These are phyloP conservation scores for Megalurothrips usitatus DNA, from an alignment of 2,888 invertebrate species.

Conservation along the genomic window DNA sequence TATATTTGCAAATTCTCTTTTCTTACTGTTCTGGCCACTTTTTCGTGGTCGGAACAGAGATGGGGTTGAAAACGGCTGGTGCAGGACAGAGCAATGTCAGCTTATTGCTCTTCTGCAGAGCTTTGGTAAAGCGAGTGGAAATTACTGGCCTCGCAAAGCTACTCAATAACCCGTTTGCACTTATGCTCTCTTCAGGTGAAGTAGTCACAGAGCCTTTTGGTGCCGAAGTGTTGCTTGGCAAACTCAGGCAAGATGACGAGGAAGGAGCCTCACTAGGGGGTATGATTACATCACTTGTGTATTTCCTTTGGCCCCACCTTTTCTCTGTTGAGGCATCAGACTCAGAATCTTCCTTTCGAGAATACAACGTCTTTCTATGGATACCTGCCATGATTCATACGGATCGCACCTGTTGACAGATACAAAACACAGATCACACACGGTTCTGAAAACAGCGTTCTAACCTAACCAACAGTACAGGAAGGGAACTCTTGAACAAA, in stretches of 20 bases:
- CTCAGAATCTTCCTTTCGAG: background rate
- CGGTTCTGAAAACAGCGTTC: no score
- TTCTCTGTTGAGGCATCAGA: background rate
- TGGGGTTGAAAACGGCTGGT: background rate
- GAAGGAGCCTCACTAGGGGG: background rate
- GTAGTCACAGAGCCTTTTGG: background rate
- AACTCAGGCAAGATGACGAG: background rate
- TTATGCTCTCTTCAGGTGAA: background rate
- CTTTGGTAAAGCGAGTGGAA: background rate
- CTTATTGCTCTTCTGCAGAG: background rate
- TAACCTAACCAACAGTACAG: no score
- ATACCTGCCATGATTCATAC: background rate
- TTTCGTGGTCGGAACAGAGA: no score
- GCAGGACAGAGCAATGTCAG: background rate
- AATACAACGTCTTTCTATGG: background rate
- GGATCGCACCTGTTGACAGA: background rate
- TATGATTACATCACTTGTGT: background rate
- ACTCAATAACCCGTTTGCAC: background rate
- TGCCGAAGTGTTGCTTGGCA: background rate
- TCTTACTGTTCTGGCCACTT: no score
- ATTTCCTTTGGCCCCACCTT: constrained; percentile 1
- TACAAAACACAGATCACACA: no score
- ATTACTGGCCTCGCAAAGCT: constrained; percentile 10
- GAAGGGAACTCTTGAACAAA: no score
- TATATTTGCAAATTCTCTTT: no score